Percentiles rank a stretch among this genome's conserved stretches.
These are phyloP conservation scores for Lasiommata megera DNA, from an alignment of 2,888 invertebrate genomes.

Conservation along the genomic window DNA sequence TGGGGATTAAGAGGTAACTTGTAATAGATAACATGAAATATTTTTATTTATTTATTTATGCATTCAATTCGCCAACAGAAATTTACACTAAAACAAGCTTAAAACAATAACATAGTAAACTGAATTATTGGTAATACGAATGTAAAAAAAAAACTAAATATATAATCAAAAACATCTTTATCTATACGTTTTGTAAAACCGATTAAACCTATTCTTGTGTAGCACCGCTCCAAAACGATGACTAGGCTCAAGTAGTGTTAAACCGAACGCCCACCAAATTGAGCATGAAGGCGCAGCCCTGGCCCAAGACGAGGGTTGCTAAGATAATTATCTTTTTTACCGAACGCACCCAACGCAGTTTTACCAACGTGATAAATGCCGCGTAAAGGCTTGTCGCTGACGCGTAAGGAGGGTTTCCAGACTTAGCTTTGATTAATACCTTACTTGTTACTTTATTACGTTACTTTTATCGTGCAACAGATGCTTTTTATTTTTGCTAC, in stretches of 20 bases:
- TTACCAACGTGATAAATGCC: slow-evolving; percentile 80
- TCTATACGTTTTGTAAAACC: not conserved
- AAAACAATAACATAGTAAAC: no score
- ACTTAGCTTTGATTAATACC: slow-evolving; percentile 60
- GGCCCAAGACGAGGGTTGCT: slow-evolving; percentile 69
- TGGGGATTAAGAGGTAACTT: no score
- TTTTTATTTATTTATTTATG: no score
- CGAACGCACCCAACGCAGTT: slow-evolving; percentile 68
- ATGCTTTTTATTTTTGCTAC: slow-evolving; percentile 69
- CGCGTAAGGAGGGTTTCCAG: slow-evolving; percentile 65
- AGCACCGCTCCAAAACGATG: slow-evolving; percentile 4
- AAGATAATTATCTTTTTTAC: slow-evolving; percentile 82
- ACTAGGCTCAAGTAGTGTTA: slow-evolving; percentile 19
- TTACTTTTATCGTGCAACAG: slow-evolving; percentile 66
- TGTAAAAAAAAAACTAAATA: no score
- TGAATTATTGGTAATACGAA: no score
- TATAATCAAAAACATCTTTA: not conserved
- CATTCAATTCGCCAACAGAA: no score
- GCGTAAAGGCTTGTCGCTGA: slow-evolving; percentile 77
- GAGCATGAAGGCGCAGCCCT: slow-evolving; percentile 52
- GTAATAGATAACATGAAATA: no score
- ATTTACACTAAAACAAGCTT: no score
- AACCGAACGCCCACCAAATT: slow-evolving; percentile 26
- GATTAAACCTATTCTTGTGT: not conserved
- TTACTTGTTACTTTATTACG: slow-evolving; percentile 51